Evolutionary conservation across 2,113 vertebrate species (phyloP), one percentile per base, ranked within the genome.

Genomic region (Furnarius figulus): DNA sequence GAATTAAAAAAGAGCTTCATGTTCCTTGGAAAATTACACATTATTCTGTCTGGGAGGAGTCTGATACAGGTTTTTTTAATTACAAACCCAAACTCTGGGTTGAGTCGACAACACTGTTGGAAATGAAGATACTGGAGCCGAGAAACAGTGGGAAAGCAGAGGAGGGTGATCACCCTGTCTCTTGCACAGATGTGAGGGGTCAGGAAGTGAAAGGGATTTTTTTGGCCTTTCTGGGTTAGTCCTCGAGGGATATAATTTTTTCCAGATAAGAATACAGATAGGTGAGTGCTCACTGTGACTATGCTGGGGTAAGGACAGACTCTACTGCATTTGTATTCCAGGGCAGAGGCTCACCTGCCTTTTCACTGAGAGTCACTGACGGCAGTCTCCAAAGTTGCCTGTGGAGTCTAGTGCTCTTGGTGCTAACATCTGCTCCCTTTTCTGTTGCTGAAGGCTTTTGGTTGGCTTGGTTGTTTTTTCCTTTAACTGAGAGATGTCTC

Each of bases 381-480:
- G 11, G 37, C 75, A 59, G 50, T 21, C 72, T 89, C 86, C 6
- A 2, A 66, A 95, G 68, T n/a, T 0, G 4, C 68, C 85, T 33
- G 65, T 50, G 53, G 89, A 92, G 65, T 39, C 65, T 42, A 71
- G 68, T 74, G 80, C 80, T 89, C 85, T 84, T 0, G 8, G 56
- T 24, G 6, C 2, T 8, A 83, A 81, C 79, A 90, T 86, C 90
- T 95, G 73, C 83, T 93, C 33, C 55, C 27, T 90, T 81, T 92
- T 74, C 59, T 89, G 35, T 16, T 77, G n/a, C 83, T 88, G 68
- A 87, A 90, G 62, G 71, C 75, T 80, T 73, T 87, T 0, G 0
- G 40, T 73, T 89, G 85, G 71, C 73, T 73, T 94, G 71, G 39
- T 79, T 95, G 77, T 67, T 94, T 95, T 94, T 94, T 72, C 30